Evolutionary conservation across 2,113 vertebrate species (phyloP), one percentile per base, ranked within the genome.

Genomic region (Siphamia tubifer): DNA sequence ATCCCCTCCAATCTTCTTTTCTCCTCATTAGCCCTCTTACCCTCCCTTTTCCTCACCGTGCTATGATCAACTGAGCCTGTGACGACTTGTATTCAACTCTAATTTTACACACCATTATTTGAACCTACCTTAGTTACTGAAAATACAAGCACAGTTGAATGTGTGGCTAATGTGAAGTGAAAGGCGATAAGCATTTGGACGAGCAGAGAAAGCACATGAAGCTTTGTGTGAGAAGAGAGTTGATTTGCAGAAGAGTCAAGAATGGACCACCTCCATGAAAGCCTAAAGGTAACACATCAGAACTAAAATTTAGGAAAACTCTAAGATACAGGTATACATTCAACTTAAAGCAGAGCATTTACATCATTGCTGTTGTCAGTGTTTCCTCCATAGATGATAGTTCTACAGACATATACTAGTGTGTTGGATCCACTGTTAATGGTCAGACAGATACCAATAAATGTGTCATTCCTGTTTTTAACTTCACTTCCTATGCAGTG

Each of bases 1-100:
- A 91, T 84, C 86, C 79, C 15, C 40, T 69, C 23, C 79, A 90
- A 92, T 87, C 90, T 90, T 68, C 84, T 91, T 91, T 90, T 67
- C 83, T 80, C 64, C 75, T 68, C 53, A 80, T 84, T 81, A 87
- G 70, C 70, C 75, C 76, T 84, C 83, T 81, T 81, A 75, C 69
- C 70, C 19, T 2, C 47, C 71, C 70, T 57, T 71, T 71, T 52
- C 16, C 74, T 21, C 31, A 61, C 44, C 64, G 8, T 0, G 51
- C 23, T 67, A 68, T 28, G 0, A 17, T 45, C 23, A 48, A 67
- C 43, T 54, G n/a, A 9, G 21, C 28, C 47, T 34, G 9, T 38
- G 48, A 32, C 28, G 45, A 43, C 43, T 70, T 56, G 36, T 51
- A 5, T 7, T 9, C n/a, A 20, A 34, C 16, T 11, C 20, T 60